Evolutionary conservation across 2,797 vertebrate species (phyloP), one percentile per base, ranked within the genome.

Genomic region (Hippopotamyrus pictus): DNA sequence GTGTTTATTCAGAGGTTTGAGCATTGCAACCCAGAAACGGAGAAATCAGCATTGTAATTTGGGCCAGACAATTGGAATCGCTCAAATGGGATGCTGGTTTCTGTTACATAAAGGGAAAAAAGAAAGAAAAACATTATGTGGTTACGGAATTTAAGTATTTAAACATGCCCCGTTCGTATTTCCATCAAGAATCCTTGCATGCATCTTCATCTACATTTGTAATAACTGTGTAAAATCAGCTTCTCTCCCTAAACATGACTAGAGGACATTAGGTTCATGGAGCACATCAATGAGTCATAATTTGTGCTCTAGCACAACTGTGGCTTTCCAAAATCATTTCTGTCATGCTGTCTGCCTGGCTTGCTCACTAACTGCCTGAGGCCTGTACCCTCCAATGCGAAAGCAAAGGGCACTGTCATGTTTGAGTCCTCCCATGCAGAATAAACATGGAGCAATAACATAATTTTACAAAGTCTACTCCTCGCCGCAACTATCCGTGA

Each of bases 201-300:
- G 37, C 33, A 11, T 65, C 50, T 53, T 41, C 83, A 85, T 85
- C 83, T 51, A 51, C 83, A 50, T 85, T 51, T 14, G 83, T 85
- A 85, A 85, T 50, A 85, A 51, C 83, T 85, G 83, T 85, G 83
- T 51, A 50, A 62, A 88, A 88, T 65, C 54, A 44, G 33, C 44
- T 65, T 46, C 44, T 44, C 33, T 89, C 76, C 19, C 17, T 83
- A 33, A 89, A 57, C 54, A 89, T 76, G 62, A 88, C 87, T 88
- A 65, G 41, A 88, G 62, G 65, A 88, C 62, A 88, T 88, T 88
- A 88, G 62, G 41, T 88, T 65, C 87, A 51, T 73, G 62, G 22
- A 76, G 44, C 59, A 50, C 65, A n/a, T 41, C 87, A 46, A 59
- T 88, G 87, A 88, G 29, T 88, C 87, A 88, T 88, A 76, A 88